phyloP scores from a whole-genome alignment of 2,797 vertebrate species.

The Scomberomorus guttatus region DNA sequence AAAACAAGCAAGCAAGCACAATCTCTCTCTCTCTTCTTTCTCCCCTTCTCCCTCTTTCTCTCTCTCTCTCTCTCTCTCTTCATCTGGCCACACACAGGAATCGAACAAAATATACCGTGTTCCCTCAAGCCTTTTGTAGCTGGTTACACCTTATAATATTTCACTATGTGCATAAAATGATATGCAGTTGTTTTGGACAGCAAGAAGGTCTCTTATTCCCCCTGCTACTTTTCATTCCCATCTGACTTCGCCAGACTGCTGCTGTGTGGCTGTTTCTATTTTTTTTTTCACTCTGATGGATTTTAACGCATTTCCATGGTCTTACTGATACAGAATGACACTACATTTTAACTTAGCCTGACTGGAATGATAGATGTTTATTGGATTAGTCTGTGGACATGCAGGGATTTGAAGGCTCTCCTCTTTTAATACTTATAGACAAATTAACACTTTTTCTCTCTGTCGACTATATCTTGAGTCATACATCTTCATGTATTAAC shows the following conservation, averaged over 20 bases:
- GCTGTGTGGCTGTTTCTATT: slow-evolving; percentile 54
- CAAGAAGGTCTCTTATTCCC: slow-evolving; percentile 80
- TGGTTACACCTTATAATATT: slow-evolving; percentile 77
- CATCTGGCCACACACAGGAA: slow-evolving; percentile 63
- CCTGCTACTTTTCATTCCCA: slow-evolving; percentile 71
- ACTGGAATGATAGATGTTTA: slow-evolving; percentile 85
- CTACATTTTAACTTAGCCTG: slow-evolving; percentile 84
- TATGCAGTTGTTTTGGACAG: slow-evolving; percentile 80
- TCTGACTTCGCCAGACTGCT: slow-evolving; percentile 68
- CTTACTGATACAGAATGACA: slow-evolving; percentile 89
- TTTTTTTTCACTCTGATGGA: slow-evolving; percentile 75
- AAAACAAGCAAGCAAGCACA: slow-evolving; percentile 57
- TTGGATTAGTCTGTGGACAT: slow-evolving; percentile 85
- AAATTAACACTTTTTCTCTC: slow-evolving; percentile 75
- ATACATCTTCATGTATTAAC: slow-evolving; percentile 78
- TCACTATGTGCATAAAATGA: slow-evolving; percentile 80
- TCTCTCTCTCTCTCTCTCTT: slow-evolving; percentile 40
- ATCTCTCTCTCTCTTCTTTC: slow-evolving; percentile 6
- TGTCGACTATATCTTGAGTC: slow-evolving; percentile 60
- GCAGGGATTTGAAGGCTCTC: slow-evolving; percentile 78
- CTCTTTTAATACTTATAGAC: slow-evolving; percentile 82
- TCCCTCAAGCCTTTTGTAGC: slow-evolving; percentile 72
- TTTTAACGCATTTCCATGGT: slow-evolving; percentile 87
- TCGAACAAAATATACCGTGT: slow-evolving; percentile 69
- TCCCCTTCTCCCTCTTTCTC: slow-evolving; percentile 9